phyloP scores from a whole-genome alignment of 2,113 vertebrate species.

The Reinhardtius hippoglossoides region DNA sequence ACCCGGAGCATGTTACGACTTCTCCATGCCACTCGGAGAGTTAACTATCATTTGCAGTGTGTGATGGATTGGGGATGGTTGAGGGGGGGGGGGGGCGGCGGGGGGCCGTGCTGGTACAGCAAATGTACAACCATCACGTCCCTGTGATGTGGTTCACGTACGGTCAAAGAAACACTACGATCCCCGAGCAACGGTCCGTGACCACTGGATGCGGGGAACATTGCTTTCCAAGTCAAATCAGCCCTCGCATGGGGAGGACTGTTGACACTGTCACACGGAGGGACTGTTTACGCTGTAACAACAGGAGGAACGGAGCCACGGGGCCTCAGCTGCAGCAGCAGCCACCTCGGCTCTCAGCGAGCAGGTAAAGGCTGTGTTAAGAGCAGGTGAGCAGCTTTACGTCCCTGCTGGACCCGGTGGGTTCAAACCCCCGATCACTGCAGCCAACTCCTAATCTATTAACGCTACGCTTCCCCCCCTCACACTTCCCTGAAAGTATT shows the following conservation, averaged over 20 bases:
- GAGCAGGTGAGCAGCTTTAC: slow-evolving; percentile 5
- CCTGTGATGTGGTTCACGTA: slow-evolving; percentile 80
- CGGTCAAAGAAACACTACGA: slow-evolving; percentile 76
- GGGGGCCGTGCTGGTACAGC: slow-evolving; percentile 37
- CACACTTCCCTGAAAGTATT: slow-evolving; percentile 40
- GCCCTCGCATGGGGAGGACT: slow-evolving; percentile 70
- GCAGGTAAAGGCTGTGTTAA: slow-evolving; percentile 47
- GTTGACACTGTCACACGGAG: slow-evolving; percentile 76
- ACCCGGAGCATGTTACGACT: slow-evolving; percentile 22
- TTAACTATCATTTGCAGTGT: slow-evolving; percentile 56
- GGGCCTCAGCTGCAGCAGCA: not conserved
- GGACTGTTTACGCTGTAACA: slow-evolving; percentile 65
- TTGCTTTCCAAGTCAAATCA: slow-evolving; percentile 88
- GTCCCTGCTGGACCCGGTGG: slow-evolving; percentile 33
- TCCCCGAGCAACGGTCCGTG: slow-evolving; percentile 86
- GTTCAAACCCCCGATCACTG: too few species aligned
- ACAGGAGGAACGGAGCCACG: slow-evolving; percentile 31
- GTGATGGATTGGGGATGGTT: slow-evolving; percentile 56
- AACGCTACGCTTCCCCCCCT: slow-evolving; percentile 22
- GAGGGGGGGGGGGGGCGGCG: slow-evolving; percentile 35
- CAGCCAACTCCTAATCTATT: slow-evolving; percentile 43
- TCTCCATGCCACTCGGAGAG: slow-evolving; percentile 47
- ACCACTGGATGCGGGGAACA: slow-evolving; percentile 81
- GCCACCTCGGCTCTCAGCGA: slow-evolving; percentile 11
- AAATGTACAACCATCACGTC: slow-evolving; percentile 50